phyloP scores from a whole-genome alignment of 2,888 invertebrate genomes.

The Leptopterna dolabrata region DNA sequence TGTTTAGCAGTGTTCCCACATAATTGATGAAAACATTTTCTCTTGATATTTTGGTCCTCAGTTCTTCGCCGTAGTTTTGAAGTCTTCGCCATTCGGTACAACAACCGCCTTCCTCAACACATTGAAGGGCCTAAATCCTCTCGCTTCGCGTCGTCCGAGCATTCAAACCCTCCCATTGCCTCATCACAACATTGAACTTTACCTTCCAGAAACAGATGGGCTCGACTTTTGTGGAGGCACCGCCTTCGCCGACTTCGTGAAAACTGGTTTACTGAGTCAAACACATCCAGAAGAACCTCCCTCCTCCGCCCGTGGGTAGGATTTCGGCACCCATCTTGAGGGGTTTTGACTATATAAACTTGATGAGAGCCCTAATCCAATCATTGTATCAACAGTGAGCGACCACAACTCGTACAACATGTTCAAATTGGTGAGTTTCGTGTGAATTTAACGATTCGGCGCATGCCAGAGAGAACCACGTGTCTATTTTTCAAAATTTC shows the following conservation, averaged over 20 bases:
- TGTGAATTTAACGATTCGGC: background rate
- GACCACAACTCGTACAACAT: background rate
- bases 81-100: too few species aligned
- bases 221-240: background rate
- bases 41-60: too few species aligned
- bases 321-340: too few species aligned
- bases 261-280: background rate
- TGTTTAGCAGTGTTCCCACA: too few species aligned
- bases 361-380: background rate
- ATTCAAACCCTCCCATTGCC: background rate
- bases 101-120: too few species aligned
- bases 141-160: too few species aligned
- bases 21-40: too few species aligned
- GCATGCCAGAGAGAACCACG: too few species aligned
- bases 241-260: background rate
- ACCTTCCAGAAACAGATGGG: background rate
- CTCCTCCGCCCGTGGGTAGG: background rate
- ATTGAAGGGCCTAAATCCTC: too few species aligned
- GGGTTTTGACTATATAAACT: slow-evolving; percentile 23
- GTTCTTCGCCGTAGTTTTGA: too few species aligned
- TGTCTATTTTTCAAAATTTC: too few species aligned
- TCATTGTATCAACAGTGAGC: background rate
- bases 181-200: slow-evolving; percentile 30
- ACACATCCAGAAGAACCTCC: background rate
- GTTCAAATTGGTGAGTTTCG: slow-evolving; percentile 33